These are phyloP conservation scores for Lamprotornis superbus DNA, from an alignment of 2,113 vertebrate species.

Conservation along the genomic window DNA sequence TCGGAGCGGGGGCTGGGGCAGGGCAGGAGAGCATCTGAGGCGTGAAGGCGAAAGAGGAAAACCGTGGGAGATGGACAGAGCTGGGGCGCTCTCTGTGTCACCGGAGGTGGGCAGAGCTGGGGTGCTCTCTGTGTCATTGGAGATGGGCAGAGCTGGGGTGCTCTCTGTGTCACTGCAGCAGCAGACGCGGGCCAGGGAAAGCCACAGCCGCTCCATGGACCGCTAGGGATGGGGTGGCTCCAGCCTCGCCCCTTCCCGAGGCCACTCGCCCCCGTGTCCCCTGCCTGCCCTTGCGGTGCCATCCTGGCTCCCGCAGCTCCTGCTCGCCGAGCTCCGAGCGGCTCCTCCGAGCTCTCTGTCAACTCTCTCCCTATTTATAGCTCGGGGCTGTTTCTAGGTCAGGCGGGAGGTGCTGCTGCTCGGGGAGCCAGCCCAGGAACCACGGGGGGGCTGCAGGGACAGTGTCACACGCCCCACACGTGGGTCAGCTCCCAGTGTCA, in stretches of 20 bases:
- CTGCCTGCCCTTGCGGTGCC: not conserved
- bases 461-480: rapidly evolving
- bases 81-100: not conserved
- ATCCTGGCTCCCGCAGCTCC: not conserved
- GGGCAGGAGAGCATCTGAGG: not conserved
- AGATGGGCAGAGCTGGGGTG: not conserved
- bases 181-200: not conserved
- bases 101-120: not conserved
- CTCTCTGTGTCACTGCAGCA: rapidly evolving
- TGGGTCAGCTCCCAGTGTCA: not conserved
- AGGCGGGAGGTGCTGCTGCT: not conserved
- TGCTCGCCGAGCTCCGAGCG: not conserved
- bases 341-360: not conserved
- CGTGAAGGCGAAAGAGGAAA: rapidly evolving
- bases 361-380: conserved; percentile 19
- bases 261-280: not conserved
- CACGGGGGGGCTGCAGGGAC: rapidly evolving
- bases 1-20: not conserved
- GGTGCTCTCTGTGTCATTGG: not conserved
- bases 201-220: not conserved
- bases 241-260: rapidly evolving
- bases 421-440: not conserved
- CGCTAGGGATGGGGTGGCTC: rapidly evolving
- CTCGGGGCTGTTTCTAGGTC: conserved; percentile 54
- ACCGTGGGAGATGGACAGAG: not conserved